These are phyloP conservation scores for Trileptium ribeirensis DNA, from an alignment of 2,888 invertebrate species.

Conservation along the genomic window DNA sequence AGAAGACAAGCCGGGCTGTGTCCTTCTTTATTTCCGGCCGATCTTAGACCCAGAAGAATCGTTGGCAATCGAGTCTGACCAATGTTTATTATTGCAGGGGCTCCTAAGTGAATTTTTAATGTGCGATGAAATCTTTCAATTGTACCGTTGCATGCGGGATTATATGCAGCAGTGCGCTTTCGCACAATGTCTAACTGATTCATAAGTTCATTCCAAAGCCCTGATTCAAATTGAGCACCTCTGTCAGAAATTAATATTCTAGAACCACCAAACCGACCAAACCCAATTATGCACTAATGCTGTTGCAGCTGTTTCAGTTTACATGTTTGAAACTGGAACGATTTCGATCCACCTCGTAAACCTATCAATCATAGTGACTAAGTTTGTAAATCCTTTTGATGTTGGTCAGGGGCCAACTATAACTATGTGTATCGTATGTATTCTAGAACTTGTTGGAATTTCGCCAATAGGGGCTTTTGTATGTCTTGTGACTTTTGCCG, in stretches of 20 bases:
- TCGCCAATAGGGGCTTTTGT: not conserved
- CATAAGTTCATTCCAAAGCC: not conserved
- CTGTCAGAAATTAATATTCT: not conserved
- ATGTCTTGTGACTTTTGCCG: not conserved
- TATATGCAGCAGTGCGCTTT: not conserved
- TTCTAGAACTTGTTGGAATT: not conserved
- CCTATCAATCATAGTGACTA: not conserved
- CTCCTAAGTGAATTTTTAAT: not conserved
- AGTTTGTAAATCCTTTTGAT: not conserved
- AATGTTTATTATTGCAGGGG: not conserved
- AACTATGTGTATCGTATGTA: not conserved
- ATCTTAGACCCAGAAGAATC: not conserved
- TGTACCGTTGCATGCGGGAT: not conserved
- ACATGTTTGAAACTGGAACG: not conserved
- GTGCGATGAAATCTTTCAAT: conserved; percentile 1
- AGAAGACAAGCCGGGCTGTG: not conserved
- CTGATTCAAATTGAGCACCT: not conserved
- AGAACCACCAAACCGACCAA: not conserved
- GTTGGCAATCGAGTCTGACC: not conserved
- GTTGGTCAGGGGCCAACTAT: not conserved
- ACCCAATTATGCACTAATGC: not conserved
- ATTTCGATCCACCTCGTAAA: too few relatives aligned
- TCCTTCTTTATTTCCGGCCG: not conserved
- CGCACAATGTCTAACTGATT: not conserved
- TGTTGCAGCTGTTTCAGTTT: not conserved